Base-by-base conservation (phyloP, 30 jellyfish, hydroid and myxozoan genomes). In the Haliclystus octoradiatus region DNA sequence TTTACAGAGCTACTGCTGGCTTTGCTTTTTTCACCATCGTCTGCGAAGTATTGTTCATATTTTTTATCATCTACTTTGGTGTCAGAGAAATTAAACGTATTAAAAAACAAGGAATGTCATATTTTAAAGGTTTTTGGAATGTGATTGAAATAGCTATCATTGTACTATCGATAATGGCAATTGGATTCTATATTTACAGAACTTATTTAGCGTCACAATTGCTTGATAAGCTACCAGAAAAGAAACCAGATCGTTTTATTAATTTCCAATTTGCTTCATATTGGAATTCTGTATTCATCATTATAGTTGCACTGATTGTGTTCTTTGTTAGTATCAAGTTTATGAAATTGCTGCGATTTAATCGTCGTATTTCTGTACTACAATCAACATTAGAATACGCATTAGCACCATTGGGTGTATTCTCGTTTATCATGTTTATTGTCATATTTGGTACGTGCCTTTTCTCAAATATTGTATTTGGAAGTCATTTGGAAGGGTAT, bases 251-350 rank as follows among this genome's bases (percentile, higher is more conserved):
- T n/a, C 53, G 73, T 2, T 89, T 81, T 66, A 89, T 89, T 66
- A 89, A 89, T 75, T 81, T 89, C 50, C 98, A 89, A 66, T 89
- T 89, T 49, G 98, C 98, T 0, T 85, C 98, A 24, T 81, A 89
- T 76, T 82, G 94, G 83, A 95, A 89, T 31, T 82, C 74, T 64
- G 34, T 77, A 24, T 89, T 80, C 82, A 72, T 75, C 28, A 70
- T 70, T 74, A 49, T 81, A 46, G 90, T 89, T 40, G 71, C 98
- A 5, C 86, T 89, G 49, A 81, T 89, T 65, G 91, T 78, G n/a
- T 89, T 89, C 85, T 89, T 89, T 73, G 93, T 89, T 82, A 89
- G 83, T 75, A 68, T 89, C 32, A 89, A 89, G 50, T 89, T 89
- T 77, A 67, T 89, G 68, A 81, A 81, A 46, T 72, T 89, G 23